phyloP scores from a whole-genome alignment of 2,888 invertebrate genomes.

The Ochropleura plecta region DNA sequence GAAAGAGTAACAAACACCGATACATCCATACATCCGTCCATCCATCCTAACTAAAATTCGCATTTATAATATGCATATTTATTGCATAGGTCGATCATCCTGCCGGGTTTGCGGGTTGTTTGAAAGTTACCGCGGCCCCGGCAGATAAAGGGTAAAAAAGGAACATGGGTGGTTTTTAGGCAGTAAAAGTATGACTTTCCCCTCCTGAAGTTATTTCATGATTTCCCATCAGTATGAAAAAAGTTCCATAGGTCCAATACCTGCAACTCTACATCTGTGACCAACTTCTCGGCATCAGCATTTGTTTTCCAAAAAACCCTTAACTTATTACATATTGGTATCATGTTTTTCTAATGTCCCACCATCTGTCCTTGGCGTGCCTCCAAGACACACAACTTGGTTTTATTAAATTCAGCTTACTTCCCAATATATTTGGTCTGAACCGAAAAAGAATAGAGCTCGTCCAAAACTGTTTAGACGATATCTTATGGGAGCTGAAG shows the following conservation, averaged over 20 bases:
- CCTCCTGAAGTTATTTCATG: too few relatives aligned
- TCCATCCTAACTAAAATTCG: too few relatives aligned
- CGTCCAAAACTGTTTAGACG: constrained; percentile 44
- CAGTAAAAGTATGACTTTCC: too few relatives aligned
- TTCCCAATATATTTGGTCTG: constrained; percentile 51
- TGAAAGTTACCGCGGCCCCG: too few relatives aligned
- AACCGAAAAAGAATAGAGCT: constrained; percentile 20
- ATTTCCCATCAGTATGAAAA: too few relatives aligned
- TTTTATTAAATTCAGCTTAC: constrained; percentile 63
- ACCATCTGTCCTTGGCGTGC: constrained; percentile 50
- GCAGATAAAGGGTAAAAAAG: too few relatives aligned
- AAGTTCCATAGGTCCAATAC: not conserved
- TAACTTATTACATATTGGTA: constrained; percentile 40
- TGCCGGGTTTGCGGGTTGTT: too few relatives aligned
- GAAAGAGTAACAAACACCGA: too few relatives aligned
- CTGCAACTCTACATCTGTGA: not conserved
- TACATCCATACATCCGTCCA: too few relatives aligned
- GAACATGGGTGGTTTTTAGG: too few relatives aligned
- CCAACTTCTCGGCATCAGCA: constrained; percentile 30
- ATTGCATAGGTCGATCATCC: too few relatives aligned
- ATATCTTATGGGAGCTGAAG: constrained; percentile 20
- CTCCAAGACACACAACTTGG: constrained; percentile 52
- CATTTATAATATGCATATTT: too few relatives aligned
- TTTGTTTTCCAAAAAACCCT: constrained; percentile 39
- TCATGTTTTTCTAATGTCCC: constrained; percentile 53